phyloP scores from a whole-genome alignment of 1,140 invertebrate species.

The Drosophila saltans region DNA sequence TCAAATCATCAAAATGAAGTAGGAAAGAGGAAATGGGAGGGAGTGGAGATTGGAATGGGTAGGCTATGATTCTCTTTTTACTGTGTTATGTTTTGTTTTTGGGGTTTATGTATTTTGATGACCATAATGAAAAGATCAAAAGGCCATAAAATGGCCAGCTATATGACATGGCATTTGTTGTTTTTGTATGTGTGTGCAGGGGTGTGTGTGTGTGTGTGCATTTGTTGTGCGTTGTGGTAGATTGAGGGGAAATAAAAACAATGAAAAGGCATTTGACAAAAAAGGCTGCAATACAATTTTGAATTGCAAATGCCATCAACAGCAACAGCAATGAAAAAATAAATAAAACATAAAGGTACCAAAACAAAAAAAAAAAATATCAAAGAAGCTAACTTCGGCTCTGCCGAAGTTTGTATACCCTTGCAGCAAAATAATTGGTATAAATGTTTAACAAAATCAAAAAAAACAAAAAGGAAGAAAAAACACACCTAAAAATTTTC shows the following conservation, averaged over 20 bases:
- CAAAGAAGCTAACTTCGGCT: too few species aligned
- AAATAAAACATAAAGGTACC: constrained; percentile 13
- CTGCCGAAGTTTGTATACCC: too few species aligned
- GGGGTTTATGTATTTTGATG: constrained; percentile 41
- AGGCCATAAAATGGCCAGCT: constrained; percentile 39
- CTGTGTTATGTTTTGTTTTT: neutral
- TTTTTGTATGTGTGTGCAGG: neutral
- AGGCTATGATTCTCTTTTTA: neutral
- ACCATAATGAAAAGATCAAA: constrained; percentile 63
- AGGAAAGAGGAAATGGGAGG: too few species aligned
- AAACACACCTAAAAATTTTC: too few species aligned
- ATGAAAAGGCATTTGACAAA: constrained; percentile 12
- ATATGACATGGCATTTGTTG: neutral
- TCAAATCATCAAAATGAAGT: constrained; percentile 33
- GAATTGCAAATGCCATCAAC: constrained; percentile 9
- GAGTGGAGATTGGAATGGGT: neutral
- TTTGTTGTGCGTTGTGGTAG: neutral
- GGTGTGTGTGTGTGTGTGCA: constrained; percentile 6
- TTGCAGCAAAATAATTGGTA: too few species aligned
- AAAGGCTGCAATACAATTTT: constrained; percentile 11
- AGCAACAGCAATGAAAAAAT: neutral
- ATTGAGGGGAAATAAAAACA: constrained; percentile 11
- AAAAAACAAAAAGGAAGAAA: too few species aligned
- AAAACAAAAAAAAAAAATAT: neutral
- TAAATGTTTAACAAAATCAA: too few species aligned